A percentile compares a stretch with the other conserved stretches of the same genome.
Conservation (phyloP, 2,797 vertebrate species). For the Dendrocincla fuliginosa region DNA sequence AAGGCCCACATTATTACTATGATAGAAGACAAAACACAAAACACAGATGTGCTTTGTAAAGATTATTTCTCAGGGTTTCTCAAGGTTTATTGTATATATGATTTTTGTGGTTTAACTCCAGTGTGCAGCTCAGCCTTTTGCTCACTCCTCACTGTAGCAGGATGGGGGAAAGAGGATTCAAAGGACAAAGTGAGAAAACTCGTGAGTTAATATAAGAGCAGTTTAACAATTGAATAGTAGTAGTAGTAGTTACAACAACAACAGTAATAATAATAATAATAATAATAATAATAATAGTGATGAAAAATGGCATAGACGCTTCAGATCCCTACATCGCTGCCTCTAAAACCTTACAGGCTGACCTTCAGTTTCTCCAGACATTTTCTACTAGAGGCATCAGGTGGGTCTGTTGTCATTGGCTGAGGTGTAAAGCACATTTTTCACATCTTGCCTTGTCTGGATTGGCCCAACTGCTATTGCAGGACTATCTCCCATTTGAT, state of each 20-base stretch:
- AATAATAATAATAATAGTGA: too few species aligned
- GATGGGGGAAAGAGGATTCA: neutral
- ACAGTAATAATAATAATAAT: too few species aligned
- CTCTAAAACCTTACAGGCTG: neutral
- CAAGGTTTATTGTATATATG: neutral
- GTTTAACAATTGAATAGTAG: neutral
- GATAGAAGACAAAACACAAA: neutral
- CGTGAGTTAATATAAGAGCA: neutral
- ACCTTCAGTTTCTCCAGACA: neutral
- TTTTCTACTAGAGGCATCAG: neutral
- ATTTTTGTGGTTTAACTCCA: neutral
- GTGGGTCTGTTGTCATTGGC: neutral
- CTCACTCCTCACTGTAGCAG: neutral
- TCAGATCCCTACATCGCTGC: neutral
- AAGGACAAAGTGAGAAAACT: neutral
- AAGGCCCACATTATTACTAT: neutral
- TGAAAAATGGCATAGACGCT: neutral
- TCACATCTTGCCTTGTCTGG: neutral
- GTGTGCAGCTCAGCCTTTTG: neutral
- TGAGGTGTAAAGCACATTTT: neutral
- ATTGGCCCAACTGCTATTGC: neutral
- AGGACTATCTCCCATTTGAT: too few species aligned
- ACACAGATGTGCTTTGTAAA: neutral
- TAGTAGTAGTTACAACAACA: neutral
- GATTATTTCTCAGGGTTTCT: neutral